These are phyloP conservation scores for Genyomyrus donnyi DNA, from an alignment of 2,113 vertebrate species.

Conservation along the genomic window DNA sequence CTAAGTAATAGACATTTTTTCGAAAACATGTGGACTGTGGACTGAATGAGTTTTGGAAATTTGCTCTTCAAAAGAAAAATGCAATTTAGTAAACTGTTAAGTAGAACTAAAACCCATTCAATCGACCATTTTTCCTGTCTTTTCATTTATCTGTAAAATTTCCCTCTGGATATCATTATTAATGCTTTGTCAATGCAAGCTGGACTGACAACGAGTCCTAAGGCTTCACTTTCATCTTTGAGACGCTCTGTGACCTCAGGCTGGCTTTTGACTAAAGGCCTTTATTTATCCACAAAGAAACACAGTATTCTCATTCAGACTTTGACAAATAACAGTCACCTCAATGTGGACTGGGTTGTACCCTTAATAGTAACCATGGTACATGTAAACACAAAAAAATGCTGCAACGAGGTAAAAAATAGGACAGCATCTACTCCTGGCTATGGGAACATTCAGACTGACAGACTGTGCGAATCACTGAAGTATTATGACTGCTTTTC, in stretches of 20 bases:
- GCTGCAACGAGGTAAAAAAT: not conserved
- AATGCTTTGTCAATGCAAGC: not conserved
- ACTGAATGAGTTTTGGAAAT: not conserved
- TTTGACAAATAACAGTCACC: not conserved
- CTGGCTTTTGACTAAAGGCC: not conserved
- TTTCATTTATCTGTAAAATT: not conserved
- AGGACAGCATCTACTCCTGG: not conserved
- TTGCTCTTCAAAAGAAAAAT: not conserved
- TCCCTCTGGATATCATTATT: not conserved
- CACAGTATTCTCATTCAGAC: not conserved
- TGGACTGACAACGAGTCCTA: not conserved
- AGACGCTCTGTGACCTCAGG: not conserved
- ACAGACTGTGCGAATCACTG: not conserved
- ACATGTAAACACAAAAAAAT: not conserved
- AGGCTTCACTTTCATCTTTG: too few species aligned
- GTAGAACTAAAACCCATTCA: not conserved
- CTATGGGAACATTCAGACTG: not conserved
- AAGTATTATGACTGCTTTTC: not conserved
- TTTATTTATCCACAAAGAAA: not conserved
- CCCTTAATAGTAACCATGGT: not conserved
- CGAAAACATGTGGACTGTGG: not conserved
- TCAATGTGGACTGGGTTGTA: not conserved
- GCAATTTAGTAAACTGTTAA: not conserved
- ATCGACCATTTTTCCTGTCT: not conserved
- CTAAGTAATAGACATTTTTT: not conserved